Base-by-base conservation (phyloP, 2,113 vertebrate genomes). In the Gobius niger region DNA sequence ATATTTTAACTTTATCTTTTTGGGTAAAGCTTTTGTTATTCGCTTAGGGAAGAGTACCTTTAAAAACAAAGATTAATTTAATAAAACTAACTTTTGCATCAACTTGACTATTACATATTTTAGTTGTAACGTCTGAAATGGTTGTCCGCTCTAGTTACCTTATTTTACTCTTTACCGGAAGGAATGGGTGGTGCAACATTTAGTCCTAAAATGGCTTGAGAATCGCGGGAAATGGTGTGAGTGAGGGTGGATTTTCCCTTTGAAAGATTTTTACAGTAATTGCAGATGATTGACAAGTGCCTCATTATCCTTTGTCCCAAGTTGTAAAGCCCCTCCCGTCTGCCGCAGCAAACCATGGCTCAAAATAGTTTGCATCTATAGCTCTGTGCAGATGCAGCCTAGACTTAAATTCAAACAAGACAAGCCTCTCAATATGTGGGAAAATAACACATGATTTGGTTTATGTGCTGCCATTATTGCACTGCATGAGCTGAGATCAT, bases 281-380 rank as follows among this genome's bases (percentile, higher is more conserved):
- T 76, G 56, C 40, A 14, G 65, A 57, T 81, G 82, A 86, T 44
- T 87, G 87, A 82, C 82, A 88, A 50, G 68, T 44, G 54, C 12
- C 61, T 73, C 47, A 70, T 85, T 78, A 75, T 76, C 75, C 79
- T 65, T 80, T 75, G 76, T 85, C 62, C 68, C 70, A 70, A 79
- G 57, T 19, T 57, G 72, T 73, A 65, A 77, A 77, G 59, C 62
- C 13, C 57, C 54, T 76, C 62, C 87, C 87, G 81, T 76, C 85
- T 87, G 85, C 54, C 72, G 64, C 76, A 50, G 16, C 53, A 69
- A 63, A 50, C 78, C 69, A 66, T 40, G 63, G 19, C 68, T 73
- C 69, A 72, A 65, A 88, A 81, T 60, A 81, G 47, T 66, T 47
- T 67, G 52, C 54, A 54, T 82, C 56, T 53, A 16, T 52, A 40